Percentiles rank a stretch among this genome's conserved stretches.
These are phyloP conservation scores for Leptinotarsa haldemani DNA, from an alignment of 2,888 invertebrate species.

Conservation along the genomic window DNA sequence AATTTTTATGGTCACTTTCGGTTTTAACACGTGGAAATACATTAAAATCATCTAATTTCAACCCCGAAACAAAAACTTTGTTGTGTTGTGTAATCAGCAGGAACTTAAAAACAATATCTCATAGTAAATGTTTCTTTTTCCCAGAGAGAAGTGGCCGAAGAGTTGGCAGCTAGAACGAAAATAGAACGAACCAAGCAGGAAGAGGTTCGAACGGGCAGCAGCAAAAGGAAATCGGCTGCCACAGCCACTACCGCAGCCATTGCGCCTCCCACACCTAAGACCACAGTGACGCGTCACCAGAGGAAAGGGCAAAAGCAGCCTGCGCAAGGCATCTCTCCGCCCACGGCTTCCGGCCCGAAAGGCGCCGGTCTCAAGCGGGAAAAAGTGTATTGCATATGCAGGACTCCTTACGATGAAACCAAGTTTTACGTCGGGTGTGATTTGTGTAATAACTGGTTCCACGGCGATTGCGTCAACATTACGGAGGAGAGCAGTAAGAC, in stretches of 20 bases:
- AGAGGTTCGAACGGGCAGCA: slow-evolving; percentile 71
- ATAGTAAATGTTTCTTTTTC: slow-evolving; percentile 34
- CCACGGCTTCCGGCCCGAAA: slow-evolving; percentile 30
- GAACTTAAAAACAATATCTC: neutral
- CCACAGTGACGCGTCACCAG: slow-evolving; percentile 38
- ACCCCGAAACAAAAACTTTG: too few relatives aligned
- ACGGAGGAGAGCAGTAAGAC: slow-evolving; percentile 91
- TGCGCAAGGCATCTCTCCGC: slow-evolving; percentile 35
- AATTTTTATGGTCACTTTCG: too few relatives aligned
- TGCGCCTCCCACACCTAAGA: slow-evolving; percentile 45
- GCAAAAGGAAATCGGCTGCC: slow-evolving; percentile 69
- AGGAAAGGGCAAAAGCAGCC: slow-evolving; percentile 46
- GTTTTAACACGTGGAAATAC: too few relatives aligned
- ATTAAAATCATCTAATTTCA: too few relatives aligned
- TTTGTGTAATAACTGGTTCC: slow-evolving; percentile 98
- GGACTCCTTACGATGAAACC: slow-evolving; percentile 94
- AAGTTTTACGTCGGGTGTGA: slow-evolving; percentile 99
- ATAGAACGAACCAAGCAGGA: slow-evolving; percentile 75
- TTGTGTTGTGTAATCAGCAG: neutral
- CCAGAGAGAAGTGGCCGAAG: slow-evolving; percentile 80
- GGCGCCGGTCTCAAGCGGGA: slow-evolving; percentile 39
- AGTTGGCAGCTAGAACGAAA: slow-evolving; percentile 77
- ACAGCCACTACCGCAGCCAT: slow-evolving; percentile 62
- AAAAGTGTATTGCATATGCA: slow-evolving; percentile 85
- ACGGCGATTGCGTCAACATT: slow-evolving; percentile 95